Evolutionary conservation across 37 sponge, comb jelly and placozoan species (phyloP), one percentile per base, ranked within the genome.

Genomic region (Eunapius fragilis): DNA sequence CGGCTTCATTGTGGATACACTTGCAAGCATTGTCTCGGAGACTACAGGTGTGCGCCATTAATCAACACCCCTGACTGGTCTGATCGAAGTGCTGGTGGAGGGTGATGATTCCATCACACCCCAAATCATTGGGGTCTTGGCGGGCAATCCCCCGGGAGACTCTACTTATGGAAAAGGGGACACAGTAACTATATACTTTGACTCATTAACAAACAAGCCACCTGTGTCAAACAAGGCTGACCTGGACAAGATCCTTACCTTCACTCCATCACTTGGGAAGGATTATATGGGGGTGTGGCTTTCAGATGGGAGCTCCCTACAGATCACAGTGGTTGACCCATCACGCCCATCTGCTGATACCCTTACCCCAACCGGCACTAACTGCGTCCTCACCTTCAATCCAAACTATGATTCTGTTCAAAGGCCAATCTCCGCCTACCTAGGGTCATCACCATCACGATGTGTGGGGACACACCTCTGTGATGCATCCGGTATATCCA

Each of bases 201-300:
- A 92, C 83, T 31, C 72, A 25, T 48, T 31, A 26, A 97, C 97
- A 12, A 70, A 92, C 70, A 50, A 68, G 26, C 97, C 97, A 1
- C n/a, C 72, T 30, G 93, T 90, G 4, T 33, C 77, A 25, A 87
- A 81, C 6, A 92, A 90, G 72, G 73, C 68, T 22, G 89, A 92
- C 31, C 80, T 97, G 47, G 95, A 94, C 37, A 33, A 49, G 33
- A 92, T 97, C 2, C 90, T 97, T 41, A 47, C 76, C 13, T 92
- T 94, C 73, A 73, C 77, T 31, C 95, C 97, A 12, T 45, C 85
- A 12, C 83, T 94, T 30, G 97, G 93, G 7, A 35, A 34, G 3
- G 67, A 87, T 69, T 97, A 97, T 76, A 76, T 50, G 17, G 95
- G 97, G 34, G 23, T 31, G 37, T 97, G 97, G 97, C 31, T 89